Base-by-base conservation (phyloP, 2,113 vertebrate genomes). In the Collichthys lucidus region DNA sequence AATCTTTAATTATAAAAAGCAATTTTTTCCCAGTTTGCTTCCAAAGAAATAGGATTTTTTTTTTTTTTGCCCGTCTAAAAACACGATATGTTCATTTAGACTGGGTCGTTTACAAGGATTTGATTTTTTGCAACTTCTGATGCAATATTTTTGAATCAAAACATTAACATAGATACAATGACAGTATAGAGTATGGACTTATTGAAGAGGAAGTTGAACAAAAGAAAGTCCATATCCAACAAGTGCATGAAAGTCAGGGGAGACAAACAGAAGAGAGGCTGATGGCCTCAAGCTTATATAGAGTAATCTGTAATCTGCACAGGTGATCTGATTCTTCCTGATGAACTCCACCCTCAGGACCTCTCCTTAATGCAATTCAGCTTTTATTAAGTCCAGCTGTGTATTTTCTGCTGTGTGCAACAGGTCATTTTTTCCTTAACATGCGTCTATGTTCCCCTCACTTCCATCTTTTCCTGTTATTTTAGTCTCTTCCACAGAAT, bases 311-410 rank as follows among this genome's bases (percentile, higher is more conserved):
- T 22, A 10, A 31, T 26, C 63, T 29, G 74, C 42, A n/a, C 68
- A 73, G 47, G 72, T 70, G 53, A 22, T 10, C 44, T 16, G 4
- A 74, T 65, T 60, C 52, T n/a, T 11, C 29, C 47, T 22, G 52
- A 80, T 40, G 2, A 35, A 46, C 52, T 29, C 15, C 9, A 16
- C 3, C 66, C 66, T 52, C 46, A 40, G 35, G 35, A 40, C 35
- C 35, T 40, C 35, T 40, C 35, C 35, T 35, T 35, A 35, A 40
- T 40, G 35, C 7, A 40, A 40, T 8, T 40, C 7, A 40, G 35
- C 7, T 40, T 8, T 40, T 40, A 40, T 40, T 40, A 40, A 9
- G 35, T 40, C 35, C 35, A 40, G 8, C 35, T 8, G 35, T 40
- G 35, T 40, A 8, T 40, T 40, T 40, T 40, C 35, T 35, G 31